phyloP scores from a whole-genome alignment of 2,888 invertebrate genomes.

The Apoderus coryli region DNA sequence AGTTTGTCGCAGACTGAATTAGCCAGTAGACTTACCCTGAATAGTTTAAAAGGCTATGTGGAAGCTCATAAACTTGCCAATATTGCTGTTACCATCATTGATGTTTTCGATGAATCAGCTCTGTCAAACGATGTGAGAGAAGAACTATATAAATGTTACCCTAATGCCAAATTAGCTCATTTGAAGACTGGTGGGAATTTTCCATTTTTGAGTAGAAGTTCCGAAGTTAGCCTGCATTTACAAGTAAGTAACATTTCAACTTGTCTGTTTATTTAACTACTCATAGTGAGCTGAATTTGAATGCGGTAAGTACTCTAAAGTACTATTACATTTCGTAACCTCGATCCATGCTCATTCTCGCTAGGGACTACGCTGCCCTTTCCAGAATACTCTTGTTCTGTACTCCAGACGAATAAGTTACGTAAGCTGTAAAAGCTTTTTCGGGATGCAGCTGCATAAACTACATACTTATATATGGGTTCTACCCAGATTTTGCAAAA shows the following conservation, averaged over 20 bases:
- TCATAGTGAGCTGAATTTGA: too few species aligned
- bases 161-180: slow-evolving; percentile 72
- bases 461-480: too few species aligned
- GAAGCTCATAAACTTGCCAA: slow-evolving; percentile 55
- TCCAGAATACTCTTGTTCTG: too few species aligned
- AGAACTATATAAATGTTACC: slow-evolving; percentile 74
- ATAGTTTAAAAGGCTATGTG: slow-evolving; percentile 67
- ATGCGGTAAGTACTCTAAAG: too few species aligned
- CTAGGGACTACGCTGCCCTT: too few species aligned
- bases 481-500: too few species aligned
- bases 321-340: too few species aligned
- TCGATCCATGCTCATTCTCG: too few species aligned
- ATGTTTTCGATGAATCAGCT: slow-evolving; percentile 82
- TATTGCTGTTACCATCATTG: slow-evolving; percentile 68
- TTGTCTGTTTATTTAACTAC: too few species aligned
- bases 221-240: slow-evolving; percentile 80
- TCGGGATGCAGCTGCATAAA: too few species aligned
- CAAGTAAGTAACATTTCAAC: slow-evolving; percentile 55
- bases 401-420: too few species aligned
- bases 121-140: slow-evolving; percentile 63
- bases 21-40: slow-evolving; percentile 74
- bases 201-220: slow-evolving; percentile 74
- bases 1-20: slow-evolving; percentile 67
- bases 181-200: slow-evolving; percentile 83
- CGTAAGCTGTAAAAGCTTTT: too few species aligned